A percentile compares a stretch with the other conserved stretches of the same genome.
Conservation (phyloP, 2,113 vertebrate genomes). For the Siniperca chuatsi region DNA sequence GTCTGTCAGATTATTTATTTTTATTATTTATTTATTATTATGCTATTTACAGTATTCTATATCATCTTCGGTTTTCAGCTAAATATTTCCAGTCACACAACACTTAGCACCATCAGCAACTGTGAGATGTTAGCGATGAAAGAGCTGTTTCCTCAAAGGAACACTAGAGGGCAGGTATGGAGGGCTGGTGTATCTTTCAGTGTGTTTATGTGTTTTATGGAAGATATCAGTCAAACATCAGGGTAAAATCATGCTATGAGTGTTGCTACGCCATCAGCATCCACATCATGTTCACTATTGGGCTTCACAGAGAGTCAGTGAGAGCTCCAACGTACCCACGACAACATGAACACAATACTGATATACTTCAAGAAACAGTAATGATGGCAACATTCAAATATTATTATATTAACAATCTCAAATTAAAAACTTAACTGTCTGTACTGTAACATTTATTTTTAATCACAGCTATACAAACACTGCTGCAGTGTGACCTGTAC, state of each 20-base stretch:
- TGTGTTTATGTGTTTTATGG: background rate
- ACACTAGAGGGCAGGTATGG: slow-evolving; percentile 56
- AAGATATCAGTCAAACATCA: background rate
- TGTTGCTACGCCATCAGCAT: background rate
- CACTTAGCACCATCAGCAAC: background rate
- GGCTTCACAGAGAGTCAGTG: background rate
- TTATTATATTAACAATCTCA: background rate
- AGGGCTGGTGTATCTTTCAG: background rate
- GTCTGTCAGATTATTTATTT: background rate
- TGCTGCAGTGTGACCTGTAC: background rate
- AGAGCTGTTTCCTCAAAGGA: slow-evolving; percentile 1
- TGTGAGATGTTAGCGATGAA: background rate
- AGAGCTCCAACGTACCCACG: background rate
- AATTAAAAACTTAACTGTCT: background rate
- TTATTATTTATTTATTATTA: background rate
- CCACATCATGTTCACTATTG: background rate
- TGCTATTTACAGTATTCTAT: background rate
- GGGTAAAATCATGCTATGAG: background rate
- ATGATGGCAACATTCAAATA: background rate
- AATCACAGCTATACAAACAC: slow-evolving; percentile 22
- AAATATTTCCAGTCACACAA: background rate
- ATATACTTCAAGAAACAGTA: background rate
- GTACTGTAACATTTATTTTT: background rate
- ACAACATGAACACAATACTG: background rate
- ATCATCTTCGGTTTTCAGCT: background rate